phyloP scores from a whole-genome alignment of 1,140 invertebrate genomes.

The Drosophila nannoptera region DNA sequence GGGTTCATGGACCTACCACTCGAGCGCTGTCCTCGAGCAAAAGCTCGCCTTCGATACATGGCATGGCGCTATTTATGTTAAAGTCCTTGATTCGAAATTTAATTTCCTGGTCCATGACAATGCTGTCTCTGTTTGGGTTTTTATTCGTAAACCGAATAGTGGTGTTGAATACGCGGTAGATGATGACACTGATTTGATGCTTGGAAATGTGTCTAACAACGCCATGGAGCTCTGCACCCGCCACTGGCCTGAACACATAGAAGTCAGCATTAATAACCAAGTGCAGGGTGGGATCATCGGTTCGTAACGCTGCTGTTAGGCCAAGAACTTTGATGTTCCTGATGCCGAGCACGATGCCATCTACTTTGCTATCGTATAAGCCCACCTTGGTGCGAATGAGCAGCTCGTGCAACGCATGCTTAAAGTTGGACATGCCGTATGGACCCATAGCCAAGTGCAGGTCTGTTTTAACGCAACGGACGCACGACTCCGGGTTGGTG shows the following conservation, averaged over 20 bases:
- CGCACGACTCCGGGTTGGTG: conserved; percentile 80
- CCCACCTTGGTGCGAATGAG: conserved; percentile 78
- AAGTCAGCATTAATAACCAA: conserved; percentile 80
- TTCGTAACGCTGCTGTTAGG: conserved; percentile 75
- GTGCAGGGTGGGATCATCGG: conserved; percentile 81
- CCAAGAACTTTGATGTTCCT: conserved; percentile 81
- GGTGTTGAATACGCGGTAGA: conserved; percentile 77
- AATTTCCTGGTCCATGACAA: conserved; percentile 68
- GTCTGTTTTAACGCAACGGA: conserved; percentile 78
- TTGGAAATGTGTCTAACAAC: conserved; percentile 65
- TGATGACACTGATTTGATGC: conserved; percentile 67
- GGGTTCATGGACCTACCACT: conserved; percentile 22
- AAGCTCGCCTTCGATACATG: conserved; percentile 77
- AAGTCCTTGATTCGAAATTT: conserved; percentile 74
- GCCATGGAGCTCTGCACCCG: conserved; percentile 79
- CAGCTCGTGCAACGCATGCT: conserved; percentile 78
- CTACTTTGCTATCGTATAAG: conserved; percentile 79
- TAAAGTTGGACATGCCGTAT: conserved; percentile 80
- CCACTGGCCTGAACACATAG: conserved; percentile 81
- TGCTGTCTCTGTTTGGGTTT: conserved; percentile 30
- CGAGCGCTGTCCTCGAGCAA: conserved; percentile 30
- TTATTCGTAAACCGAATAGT: conserved; percentile 66
- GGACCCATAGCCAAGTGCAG: conserved; percentile 81
- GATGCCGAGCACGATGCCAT: conserved; percentile 82
- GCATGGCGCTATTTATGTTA: conserved; percentile 66